Percentiles rank a stretch among this genome's conserved stretches.
phyloP scores from a whole-genome alignment of 1,140 invertebrate species.

The Ylistrum balloti region DNA sequence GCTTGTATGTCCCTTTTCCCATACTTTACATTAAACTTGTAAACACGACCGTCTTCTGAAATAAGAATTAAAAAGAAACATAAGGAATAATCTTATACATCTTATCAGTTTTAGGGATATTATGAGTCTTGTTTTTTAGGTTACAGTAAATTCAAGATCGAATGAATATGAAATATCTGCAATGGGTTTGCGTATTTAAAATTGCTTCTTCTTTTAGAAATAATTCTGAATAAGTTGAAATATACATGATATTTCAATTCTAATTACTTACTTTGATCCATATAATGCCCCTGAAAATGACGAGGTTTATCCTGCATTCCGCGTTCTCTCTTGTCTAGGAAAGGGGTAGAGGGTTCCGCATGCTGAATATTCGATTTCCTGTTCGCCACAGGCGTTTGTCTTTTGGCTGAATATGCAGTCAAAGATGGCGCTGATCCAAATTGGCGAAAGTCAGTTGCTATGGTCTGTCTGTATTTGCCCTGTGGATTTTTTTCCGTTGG shows the following conservation, averaged over 20 bases:
- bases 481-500: conserved; percentile 40
- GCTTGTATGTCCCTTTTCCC: conserved; percentile 62
- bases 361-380: neutral
- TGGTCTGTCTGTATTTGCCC: conserved; percentile 46
- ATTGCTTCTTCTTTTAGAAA: too few relatives aligned
- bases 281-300: conserved; percentile 63
- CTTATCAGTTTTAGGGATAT: too few relatives aligned
- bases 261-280: conserved; percentile 65
- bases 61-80: conserved; percentile 39
- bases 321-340: conserved; percentile 47
- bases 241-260: too few relatives aligned
- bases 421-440: conserved; percentile 43
- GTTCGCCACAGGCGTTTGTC: conserved; percentile 6
- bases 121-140: too few relatives aligned
- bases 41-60: conserved; percentile 69
- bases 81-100: too few relatives aligned
- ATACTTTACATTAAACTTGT: conserved; percentile 72
- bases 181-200: too few relatives aligned
- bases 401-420: conserved; percentile 52
- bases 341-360: neutral
- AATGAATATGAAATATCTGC: too few relatives aligned
- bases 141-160: too few relatives aligned
- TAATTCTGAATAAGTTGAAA: too few relatives aligned
- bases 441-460: conserved; percentile 35
- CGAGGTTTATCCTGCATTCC: conserved; percentile 49